phyloP scores from a whole-genome alignment of 1,140 invertebrate genomes.

The Archegozetes longisetosus region DNA sequence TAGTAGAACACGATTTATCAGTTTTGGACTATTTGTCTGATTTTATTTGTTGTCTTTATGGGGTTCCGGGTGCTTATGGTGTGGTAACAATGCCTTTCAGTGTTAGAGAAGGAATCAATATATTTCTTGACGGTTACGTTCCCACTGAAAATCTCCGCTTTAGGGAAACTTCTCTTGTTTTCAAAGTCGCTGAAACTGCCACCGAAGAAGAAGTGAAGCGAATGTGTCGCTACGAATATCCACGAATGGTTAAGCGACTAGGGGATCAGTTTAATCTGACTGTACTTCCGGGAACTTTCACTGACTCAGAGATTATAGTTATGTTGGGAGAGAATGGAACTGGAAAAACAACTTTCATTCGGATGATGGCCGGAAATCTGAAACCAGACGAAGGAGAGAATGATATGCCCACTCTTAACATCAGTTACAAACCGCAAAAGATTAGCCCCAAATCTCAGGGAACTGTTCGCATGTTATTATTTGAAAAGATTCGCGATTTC shows the following conservation, averaged over 20 bases:
- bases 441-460: conserved; percentile 96
- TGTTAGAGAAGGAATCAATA: conserved; percentile 98
- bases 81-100: conserved; percentile 99
- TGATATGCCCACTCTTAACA: conserved; percentile 78
- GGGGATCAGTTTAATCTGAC: conserved; percentile 59
- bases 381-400: conserved; percentile 74
- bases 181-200: conserved; percentile 95
- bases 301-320: conserved; percentile 98
- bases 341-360: conserved; percentile 97
- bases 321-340: conserved; percentile 98
- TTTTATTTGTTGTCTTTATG: conserved; percentile 97
- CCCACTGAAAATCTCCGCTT: conserved; percentile 98
- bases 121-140: conserved; percentile 98
- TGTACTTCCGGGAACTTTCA: conserved; percentile 83
- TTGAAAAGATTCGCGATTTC: conserved; percentile 91
- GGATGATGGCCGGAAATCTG: conserved; percentile 91
- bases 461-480: conserved; percentile 71
- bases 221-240: conserved; percentile 91
- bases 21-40: conserved; percentile 98
- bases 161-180: conserved; percentile 84
- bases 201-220: conserved; percentile 93
- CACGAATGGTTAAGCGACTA: conserved; percentile 53
- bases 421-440: conserved; percentile 99
- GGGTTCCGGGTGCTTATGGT: conserved; percentile 94
- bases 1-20: conserved; percentile 97